phyloP scores from a whole-genome alignment of 2,888 invertebrate species.

The Oxystoma pomonae region DNA sequence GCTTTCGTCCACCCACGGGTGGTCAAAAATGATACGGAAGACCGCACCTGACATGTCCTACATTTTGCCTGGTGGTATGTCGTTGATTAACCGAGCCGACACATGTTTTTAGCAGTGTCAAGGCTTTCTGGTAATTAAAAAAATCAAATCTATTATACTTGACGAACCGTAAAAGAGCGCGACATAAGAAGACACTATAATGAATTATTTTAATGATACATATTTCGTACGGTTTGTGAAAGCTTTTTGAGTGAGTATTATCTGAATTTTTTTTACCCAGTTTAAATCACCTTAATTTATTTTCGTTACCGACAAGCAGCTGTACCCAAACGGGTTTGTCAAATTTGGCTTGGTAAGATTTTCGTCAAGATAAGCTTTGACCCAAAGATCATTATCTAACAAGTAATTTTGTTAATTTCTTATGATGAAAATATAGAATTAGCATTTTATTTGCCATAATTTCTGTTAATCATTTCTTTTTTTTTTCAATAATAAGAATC shows the following conservation, averaged over 20 bases:
- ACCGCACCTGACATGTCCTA: constrained; percentile 20
- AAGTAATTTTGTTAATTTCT: too few species aligned
- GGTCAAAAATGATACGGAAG: constrained; percentile 13
- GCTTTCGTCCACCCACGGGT: constrained; percentile 14
- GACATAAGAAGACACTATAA: background rate
- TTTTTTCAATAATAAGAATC: too few species aligned
- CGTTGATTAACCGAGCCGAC: background rate
- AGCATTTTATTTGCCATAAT: too few species aligned
- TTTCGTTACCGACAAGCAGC: too few species aligned
- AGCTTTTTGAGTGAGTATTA: background rate
- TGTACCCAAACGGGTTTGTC: too few species aligned
- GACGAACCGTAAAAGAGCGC: background rate
- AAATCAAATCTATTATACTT: background rate
- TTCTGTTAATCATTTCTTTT: too few species aligned
- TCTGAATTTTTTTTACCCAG: background rate
- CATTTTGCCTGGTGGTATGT: background rate
- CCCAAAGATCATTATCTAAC: too few species aligned
- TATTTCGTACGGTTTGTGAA: background rate
- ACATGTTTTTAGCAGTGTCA: background rate
- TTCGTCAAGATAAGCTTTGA: too few species aligned
- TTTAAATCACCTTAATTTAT: too few species aligned
- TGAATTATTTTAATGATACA: background rate
- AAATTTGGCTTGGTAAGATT: too few species aligned
- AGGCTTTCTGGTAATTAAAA: background rate
- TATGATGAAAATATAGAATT: too few species aligned